Conservation (phyloP, 2,888 invertebrate genomes). For the Trissoscelio sp. region DNA sequence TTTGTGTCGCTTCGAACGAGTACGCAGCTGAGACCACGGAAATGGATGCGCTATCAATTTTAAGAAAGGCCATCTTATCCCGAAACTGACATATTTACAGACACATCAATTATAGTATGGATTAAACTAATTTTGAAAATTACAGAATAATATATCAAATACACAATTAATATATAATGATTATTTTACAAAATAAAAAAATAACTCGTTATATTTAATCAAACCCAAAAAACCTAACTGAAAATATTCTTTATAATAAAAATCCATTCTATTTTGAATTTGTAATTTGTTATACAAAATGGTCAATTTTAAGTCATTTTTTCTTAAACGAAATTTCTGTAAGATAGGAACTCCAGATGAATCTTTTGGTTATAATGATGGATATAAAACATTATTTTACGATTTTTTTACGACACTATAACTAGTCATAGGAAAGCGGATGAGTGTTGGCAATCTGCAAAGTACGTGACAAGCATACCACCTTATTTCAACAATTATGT, state of each 20-base stretch:
- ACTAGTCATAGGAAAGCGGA: neutral
- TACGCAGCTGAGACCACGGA: slow-evolving; percentile 50
- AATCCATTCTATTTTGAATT: too few relatives aligned
- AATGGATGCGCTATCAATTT: slow-evolving; percentile 57
- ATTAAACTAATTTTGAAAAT: too few relatives aligned
- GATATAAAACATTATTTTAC: slow-evolving; percentile 16
- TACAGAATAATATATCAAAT: too few relatives aligned
- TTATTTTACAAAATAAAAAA: too few relatives aligned
- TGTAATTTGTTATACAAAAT: too few relatives aligned
- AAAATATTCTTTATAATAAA: too few relatives aligned
- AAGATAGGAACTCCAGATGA: neutral
- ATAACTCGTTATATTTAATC: too few relatives aligned
- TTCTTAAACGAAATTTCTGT: neutral
- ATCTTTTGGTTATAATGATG: neutral
- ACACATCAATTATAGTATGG: neutral
- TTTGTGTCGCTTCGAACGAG: slow-evolving; percentile 18
- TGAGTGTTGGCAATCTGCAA: slow-evolving; percentile 11
- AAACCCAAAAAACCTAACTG: too few relatives aligned
- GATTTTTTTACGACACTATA: slow-evolving; percentile 20
- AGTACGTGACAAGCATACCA: slow-evolving; percentile 13
- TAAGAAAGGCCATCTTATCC: slow-evolving; percentile 40
- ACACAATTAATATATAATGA: too few relatives aligned
- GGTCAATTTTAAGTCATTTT: neutral
- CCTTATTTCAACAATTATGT: slow-evolving; percentile 25
- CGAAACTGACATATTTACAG: slow-evolving; percentile 44